A percentile compares a stretch with the other conserved stretches of the same genome.
Conservation (phyloP, 2,113 vertebrate species). For the Lophochroa leadbeateri region DNA sequence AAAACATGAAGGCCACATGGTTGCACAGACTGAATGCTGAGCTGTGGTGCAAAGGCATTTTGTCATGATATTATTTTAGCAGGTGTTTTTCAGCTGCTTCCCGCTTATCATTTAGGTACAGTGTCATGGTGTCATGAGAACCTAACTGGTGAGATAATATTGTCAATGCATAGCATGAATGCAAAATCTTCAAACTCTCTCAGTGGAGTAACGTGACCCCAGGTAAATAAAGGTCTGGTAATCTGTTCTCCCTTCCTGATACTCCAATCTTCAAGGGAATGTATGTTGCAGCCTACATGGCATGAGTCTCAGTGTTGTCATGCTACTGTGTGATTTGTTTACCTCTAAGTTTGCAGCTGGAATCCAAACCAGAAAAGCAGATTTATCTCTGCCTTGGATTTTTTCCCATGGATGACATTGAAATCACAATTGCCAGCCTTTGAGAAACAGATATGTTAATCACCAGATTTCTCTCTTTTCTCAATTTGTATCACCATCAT, state of each 20-base stretch:
- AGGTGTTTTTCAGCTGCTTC: slow-evolving; percentile 3
- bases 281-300: neutral
- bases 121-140: neutral
- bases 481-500: neutral
- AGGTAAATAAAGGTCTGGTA: neutral
- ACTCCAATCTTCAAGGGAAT: neutral
- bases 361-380: neutral
- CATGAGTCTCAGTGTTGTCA: neutral
- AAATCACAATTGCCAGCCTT: neutral
- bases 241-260: neutral
- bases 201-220: neutral
- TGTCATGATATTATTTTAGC: neutral
- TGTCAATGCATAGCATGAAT: neutral
- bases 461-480: neutral
- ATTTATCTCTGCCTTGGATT: neutral
- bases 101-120: neutral
- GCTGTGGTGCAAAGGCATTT: neutral
- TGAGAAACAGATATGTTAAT: neutral
- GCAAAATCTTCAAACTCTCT: neutral
- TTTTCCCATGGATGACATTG: neutral
- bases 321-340: neutral
- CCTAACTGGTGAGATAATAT: neutral
- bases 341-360: neutral
- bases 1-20: neutral
- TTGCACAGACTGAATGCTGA: neutral